Conservation (phyloP, 2,113 vertebrate species). For the Marcusenius ussheri region DNA sequence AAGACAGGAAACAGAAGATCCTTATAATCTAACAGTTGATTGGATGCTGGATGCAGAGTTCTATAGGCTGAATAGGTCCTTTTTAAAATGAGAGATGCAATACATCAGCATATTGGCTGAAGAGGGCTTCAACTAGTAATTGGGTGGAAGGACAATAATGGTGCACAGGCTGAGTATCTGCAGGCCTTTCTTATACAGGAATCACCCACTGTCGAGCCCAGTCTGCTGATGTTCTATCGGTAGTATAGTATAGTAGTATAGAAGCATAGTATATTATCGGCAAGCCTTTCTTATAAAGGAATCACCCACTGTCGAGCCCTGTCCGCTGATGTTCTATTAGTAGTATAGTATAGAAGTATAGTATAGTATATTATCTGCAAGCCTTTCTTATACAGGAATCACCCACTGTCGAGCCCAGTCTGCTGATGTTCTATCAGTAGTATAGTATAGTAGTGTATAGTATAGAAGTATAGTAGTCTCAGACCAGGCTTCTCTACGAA, state of each 20-base stretch:
- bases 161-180: neutral
- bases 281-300: too few relatives aligned
- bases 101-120: neutral
- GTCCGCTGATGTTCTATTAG: conserved; percentile 30
- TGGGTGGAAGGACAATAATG: neutral
- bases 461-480: neutral
- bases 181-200: neutral
- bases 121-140: neutral
- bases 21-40: neutral
- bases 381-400: too few relatives aligned
- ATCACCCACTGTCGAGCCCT: neutral
- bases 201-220: neutral
- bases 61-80: neutral
- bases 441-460: neutral
- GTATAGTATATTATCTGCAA: neutral
- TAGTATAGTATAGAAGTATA: too few relatives aligned
- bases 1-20: neutral
- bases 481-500: conserved; percentile 26
- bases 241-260: conserved; percentile 11
- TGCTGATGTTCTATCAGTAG: conserved; percentile 36
- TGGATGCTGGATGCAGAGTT: neutral
- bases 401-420: neutral
- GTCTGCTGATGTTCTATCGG: conserved; percentile 33
- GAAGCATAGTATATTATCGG: neutral
- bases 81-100: neutral